Conservation (phyloP, 1,140 invertebrate species). For the Camponotus floridanus region DNA sequence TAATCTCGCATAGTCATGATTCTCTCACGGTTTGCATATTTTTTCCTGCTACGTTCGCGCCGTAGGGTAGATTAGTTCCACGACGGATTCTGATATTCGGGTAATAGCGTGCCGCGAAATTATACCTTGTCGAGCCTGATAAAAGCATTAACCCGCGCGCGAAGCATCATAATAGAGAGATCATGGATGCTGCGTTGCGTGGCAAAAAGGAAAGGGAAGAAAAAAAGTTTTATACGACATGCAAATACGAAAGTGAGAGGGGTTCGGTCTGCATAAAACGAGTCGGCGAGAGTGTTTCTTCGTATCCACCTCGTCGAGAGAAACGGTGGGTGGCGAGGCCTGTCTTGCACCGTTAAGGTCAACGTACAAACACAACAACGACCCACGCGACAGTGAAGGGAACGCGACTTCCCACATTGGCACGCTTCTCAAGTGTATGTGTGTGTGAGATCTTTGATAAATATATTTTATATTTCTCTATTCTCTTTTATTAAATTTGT, state of each 20-base stretch:
- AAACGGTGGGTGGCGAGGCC: slow-evolving; percentile 78
- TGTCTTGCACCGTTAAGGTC: slow-evolving; percentile 82
- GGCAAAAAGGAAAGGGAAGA: background rate
- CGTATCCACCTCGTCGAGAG: slow-evolving; percentile 64
- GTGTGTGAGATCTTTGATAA: background rate
- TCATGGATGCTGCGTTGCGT: slow-evolving; percentile 19
- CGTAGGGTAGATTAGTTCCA: slow-evolving; percentile 48
- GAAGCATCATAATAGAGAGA: slow-evolving; percentile 47
- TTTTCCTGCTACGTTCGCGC: slow-evolving; percentile 32
- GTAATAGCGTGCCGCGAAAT: slow-evolving; percentile 51
- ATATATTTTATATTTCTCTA: background rate
- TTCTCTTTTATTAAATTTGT: background rate
- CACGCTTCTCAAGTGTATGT: background rate
- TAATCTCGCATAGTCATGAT: slow-evolving; percentile 26
- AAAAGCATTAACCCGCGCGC: slow-evolving; percentile 29
- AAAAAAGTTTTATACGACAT: slow-evolving; percentile 67
- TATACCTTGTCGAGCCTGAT: slow-evolving; percentile 36
- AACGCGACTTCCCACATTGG: slow-evolving; percentile 26
- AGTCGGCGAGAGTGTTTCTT: slow-evolving; percentile 78
- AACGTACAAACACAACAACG: slow-evolving; percentile 76
- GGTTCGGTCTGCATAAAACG: slow-evolving; percentile 71
- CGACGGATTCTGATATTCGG: slow-evolving; percentile 59
- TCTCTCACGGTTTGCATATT: slow-evolving; percentile 45
- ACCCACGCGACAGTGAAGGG: slow-evolving; percentile 8
- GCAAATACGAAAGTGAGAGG: slow-evolving; percentile 84